phyloP scores from a whole-genome alignment of 2,113 vertebrate species.

The Chelonoidis abingdonii region DNA sequence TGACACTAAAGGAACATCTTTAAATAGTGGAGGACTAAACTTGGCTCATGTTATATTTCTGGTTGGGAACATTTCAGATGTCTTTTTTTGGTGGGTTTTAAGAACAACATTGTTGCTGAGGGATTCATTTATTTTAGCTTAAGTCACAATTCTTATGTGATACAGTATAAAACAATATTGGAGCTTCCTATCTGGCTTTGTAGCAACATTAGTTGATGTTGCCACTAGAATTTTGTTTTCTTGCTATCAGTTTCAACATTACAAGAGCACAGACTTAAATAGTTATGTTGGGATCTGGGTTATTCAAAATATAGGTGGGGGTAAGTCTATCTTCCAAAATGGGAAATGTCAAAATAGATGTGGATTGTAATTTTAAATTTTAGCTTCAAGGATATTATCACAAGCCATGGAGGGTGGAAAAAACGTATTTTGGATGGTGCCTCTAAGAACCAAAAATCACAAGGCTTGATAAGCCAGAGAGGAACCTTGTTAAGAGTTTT shows the following conservation, averaged over 20 bases:
- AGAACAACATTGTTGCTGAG: rapidly evolving
- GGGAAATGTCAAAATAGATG: background rate
- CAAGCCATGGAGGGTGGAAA: background rate
- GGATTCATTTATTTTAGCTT: rapidly evolving
- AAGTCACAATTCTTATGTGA: background rate
- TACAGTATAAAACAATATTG: background rate
- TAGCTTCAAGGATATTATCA: background rate
- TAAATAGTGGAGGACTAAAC: background rate
- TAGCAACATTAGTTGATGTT: background rate
- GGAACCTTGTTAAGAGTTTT: background rate
- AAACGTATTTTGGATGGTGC: background rate
- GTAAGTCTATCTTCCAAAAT: background rate
- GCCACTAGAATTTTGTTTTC: background rate
- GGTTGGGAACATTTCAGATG: rapidly evolving
- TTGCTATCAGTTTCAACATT: background rate
- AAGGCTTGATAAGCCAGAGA: background rate
- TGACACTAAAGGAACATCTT: background rate
- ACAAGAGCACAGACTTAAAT: background rate
- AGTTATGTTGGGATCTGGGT: background rate
- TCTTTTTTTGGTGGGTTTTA: background rate
- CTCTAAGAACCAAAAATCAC: background rate
- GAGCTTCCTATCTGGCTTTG: background rate
- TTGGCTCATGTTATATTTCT: background rate
- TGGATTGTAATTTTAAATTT: background rate
- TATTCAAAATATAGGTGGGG: background rate